A percentile compares a stretch with the other conserved stretches of the same genome.
Evolutionary conservation across 2,113 vertebrate species (phyloP).

Genomic region (Lasiurus borealis): DNA sequence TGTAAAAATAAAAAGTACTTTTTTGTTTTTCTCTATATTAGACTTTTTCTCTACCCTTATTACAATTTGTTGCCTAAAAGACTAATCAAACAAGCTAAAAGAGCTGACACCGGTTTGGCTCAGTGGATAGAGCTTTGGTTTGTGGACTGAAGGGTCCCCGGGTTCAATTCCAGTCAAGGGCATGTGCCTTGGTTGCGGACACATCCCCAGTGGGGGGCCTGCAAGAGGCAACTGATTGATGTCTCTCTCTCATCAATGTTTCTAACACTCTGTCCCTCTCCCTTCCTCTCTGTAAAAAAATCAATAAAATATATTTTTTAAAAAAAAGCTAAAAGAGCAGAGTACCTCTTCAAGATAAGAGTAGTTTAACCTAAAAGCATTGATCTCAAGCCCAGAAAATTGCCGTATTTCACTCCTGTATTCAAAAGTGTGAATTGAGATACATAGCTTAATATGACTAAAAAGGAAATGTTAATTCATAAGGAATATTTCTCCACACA

Average conservation of each 20-base stretch:
- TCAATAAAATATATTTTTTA: no score
- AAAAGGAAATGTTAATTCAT: slow-evolving; percentile 17
- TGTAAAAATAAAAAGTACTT: background rate
- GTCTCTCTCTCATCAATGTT: no score
- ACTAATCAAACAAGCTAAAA: background rate
- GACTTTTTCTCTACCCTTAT: background rate
- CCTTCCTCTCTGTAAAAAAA: no score
- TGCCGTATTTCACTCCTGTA: background rate
- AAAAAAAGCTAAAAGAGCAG: background rate
- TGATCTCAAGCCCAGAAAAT: background rate
- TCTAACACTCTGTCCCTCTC: no score
- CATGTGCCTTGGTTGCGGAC: no score
- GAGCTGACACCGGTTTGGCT: background rate
- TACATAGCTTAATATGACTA: background rate
- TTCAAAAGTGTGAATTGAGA: slow-evolving; percentile 8
- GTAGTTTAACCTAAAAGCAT: background rate
- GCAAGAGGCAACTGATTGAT: no score
- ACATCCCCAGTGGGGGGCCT: no score
- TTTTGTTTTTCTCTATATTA: background rate
- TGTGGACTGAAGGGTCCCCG: no score
- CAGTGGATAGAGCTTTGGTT: no score
- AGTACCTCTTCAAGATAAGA: background rate
- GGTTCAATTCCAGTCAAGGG: no score
- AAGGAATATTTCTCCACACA: background rate
- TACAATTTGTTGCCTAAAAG: slow-evolving; percentile 8